Conservation (phyloP, 2,113 vertebrate species). For the Forbesichthys agassizii region DNA sequence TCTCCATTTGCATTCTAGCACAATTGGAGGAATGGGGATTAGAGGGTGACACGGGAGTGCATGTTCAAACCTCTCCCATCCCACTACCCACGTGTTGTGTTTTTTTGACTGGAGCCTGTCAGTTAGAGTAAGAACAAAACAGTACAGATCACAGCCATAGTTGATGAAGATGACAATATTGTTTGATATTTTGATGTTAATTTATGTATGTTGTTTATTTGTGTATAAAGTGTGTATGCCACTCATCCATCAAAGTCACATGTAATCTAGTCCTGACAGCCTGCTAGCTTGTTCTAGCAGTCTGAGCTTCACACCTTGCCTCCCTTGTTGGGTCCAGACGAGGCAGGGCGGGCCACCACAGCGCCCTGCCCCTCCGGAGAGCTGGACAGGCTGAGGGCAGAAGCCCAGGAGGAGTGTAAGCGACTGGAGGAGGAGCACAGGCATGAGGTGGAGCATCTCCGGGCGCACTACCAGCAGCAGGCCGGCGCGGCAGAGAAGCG, state of each 20-base stretch:
- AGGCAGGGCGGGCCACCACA: slow-evolving; percentile 16
- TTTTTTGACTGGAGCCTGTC: too few species aligned
- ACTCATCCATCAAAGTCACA: neutral
- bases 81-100: too few species aligned
- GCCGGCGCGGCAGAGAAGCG: slow-evolving; percentile 80
- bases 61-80: too few species aligned
- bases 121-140: too few species aligned
- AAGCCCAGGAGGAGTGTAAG: slow-evolving; percentile 63
- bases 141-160: too few species aligned
- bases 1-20: too few species aligned
- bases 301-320: slow-evolving; percentile 14
- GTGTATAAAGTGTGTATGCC: too few species aligned
- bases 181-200: too few species aligned
- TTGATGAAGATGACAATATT: too few species aligned
- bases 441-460: slow-evolving; percentile 78
- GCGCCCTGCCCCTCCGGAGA: slow-evolving; percentile 49
- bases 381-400: slow-evolving; percentile 67
- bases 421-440: slow-evolving; percentile 80
- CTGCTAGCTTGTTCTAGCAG: neutral
- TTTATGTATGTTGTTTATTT: too few species aligned
- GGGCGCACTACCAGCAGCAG: slow-evolving; percentile 80
- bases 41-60: too few species aligned
- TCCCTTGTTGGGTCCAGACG: slow-evolving; percentile 19
- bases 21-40: too few species aligned
- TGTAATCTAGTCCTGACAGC: slow-evolving; percentile 8